Percentiles rank a stretch among this genome's conserved stretches.
Conservation (phyloP, 1,140 invertebrate species). For the Dendrolimus punctatus region DNA sequence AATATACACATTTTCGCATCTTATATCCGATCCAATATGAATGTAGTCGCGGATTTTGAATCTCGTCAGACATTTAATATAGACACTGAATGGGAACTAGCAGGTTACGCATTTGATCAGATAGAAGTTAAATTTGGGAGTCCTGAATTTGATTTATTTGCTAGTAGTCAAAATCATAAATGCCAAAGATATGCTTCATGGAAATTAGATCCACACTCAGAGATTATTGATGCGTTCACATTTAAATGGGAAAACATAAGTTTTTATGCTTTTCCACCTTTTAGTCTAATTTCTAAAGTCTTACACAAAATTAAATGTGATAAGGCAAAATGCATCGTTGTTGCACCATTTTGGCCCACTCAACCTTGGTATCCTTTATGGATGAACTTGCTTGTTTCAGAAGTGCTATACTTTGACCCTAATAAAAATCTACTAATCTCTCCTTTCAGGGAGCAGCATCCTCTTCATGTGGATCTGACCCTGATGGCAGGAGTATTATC, state of each 20-base stretch:
- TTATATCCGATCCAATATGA: background rate
- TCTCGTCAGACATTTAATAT: background rate
- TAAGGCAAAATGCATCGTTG: conserved; percentile 7
- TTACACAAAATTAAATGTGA: conserved; percentile 19
- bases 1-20: background rate
- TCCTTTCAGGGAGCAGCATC: conserved; percentile 8
- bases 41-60: background rate
- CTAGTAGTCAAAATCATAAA: conserved; percentile 12
- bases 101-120: conserved; percentile 2
- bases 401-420: background rate
- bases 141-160: conserved; percentile 14
- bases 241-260: conserved; percentile 5
- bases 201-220: conserved; percentile 4
- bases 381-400: conserved; percentile 3
- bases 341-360: conserved; percentile 10
- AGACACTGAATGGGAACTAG: conserved; percentile 12
- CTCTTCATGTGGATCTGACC: conserved; percentile 5
- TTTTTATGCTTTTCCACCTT: conserved; percentile 25
- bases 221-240: conserved; percentile 15
- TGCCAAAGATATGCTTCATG: conserved; percentile 15
- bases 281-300: conserved; percentile 19
- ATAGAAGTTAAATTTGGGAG: conserved; percentile 4
- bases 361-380: conserved; percentile 14
- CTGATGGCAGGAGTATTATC: conserved; percentile 19
- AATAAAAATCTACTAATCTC: conserved; percentile 2